phyloP scores from a whole-genome alignment of 2,888 invertebrate species.

The Aleiodes leptofemur region DNA sequence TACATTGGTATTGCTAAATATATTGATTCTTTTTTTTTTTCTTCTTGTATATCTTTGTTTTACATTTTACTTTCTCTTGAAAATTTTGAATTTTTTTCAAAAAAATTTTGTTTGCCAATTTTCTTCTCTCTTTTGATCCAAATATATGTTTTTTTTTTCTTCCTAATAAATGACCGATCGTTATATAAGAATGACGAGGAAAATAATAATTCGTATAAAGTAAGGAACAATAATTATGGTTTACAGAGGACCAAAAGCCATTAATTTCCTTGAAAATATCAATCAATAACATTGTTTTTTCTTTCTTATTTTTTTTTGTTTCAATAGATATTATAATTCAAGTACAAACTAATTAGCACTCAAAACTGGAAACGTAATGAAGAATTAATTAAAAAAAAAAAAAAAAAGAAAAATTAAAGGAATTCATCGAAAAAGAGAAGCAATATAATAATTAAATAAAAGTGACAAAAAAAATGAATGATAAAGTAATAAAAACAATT shows the following conservation, averaged over 20 bases:
- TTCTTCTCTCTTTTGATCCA: slow-evolving; percentile 35
- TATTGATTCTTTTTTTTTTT: slow-evolving; percentile 59
- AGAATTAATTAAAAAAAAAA: slow-evolving; percentile 52
- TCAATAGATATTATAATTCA: slow-evolving; percentile 35
- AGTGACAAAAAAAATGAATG: slow-evolving; percentile 35
- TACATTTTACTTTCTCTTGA: slow-evolving; percentile 5
- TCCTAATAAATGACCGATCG: slow-evolving; percentile 60
- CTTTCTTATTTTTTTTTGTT: not conserved
- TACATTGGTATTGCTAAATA: slow-evolving; percentile 75
- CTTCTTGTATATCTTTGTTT: slow-evolving; percentile 29
- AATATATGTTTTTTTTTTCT: not conserved
- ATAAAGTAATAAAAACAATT: slow-evolving; percentile 62
- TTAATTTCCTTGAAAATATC: slow-evolving; percentile 5
- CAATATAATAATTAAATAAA: slow-evolving; percentile 53
- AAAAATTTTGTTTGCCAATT: slow-evolving; percentile 10
- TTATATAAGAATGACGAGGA: slow-evolving; percentile 1
- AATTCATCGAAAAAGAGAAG: slow-evolving; percentile 25
- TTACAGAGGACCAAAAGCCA: slow-evolving; percentile 28
- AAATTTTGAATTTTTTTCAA: slow-evolving; percentile 17
- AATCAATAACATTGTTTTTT: slow-evolving; percentile 9
- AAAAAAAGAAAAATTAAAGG: slow-evolving; percentile 39
- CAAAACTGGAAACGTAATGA: slow-evolving; percentile 14
- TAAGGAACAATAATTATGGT: slow-evolving; percentile 24
- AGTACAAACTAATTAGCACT: slow-evolving; percentile 47
- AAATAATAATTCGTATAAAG: slow-evolving; percentile 26